Conservation (phyloP, 2,113 vertebrate species). For the Podarcis cretensis region DNA sequence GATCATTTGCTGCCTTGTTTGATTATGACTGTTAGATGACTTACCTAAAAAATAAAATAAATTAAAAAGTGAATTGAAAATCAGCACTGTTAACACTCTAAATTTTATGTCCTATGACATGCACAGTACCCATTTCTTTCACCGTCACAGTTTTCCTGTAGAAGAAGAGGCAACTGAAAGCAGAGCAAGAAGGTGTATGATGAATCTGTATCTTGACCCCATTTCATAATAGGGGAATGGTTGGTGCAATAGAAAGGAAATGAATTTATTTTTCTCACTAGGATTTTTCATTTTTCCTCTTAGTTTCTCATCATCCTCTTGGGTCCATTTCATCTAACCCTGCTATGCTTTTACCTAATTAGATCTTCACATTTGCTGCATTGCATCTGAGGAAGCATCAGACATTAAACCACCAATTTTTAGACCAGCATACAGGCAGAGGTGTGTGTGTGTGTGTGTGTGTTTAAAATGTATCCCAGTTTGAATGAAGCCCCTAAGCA, state of each 20-base stretch:
- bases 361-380: slow-evolving; percentile 18
- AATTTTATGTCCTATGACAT: too few relatives aligned
- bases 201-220: not conserved
- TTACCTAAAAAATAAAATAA: not conserved
- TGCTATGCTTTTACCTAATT: slow-evolving; percentile 32
- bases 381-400: slow-evolving; percentile 17
- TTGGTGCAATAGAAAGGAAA: not conserved
- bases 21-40: slow-evolving; percentile 43
- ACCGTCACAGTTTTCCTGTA: not conserved
- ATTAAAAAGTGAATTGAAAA: too few relatives aligned
- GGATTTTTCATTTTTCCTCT: slow-evolving; percentile 7
- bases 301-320: slow-evolving; percentile 14
- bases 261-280: not conserved
- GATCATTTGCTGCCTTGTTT: not conserved
- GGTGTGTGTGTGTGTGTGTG: not conserved
- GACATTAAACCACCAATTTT: slow-evolving; percentile 4
- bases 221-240: not conserved
- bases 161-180: not conserved
- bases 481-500: slow-evolving; percentile 10
- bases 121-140: too few relatives aligned
- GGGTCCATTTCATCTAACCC: slow-evolving; percentile 10
- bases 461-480: not conserved
- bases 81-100: too few relatives aligned
- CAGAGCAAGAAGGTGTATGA: not conserved
- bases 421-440: not conserved